These are phyloP conservation scores for Apostichopus leukothele DNA, from an alignment of 53 echinoderm and acorn worm species.

Conservation along the genomic window DNA sequence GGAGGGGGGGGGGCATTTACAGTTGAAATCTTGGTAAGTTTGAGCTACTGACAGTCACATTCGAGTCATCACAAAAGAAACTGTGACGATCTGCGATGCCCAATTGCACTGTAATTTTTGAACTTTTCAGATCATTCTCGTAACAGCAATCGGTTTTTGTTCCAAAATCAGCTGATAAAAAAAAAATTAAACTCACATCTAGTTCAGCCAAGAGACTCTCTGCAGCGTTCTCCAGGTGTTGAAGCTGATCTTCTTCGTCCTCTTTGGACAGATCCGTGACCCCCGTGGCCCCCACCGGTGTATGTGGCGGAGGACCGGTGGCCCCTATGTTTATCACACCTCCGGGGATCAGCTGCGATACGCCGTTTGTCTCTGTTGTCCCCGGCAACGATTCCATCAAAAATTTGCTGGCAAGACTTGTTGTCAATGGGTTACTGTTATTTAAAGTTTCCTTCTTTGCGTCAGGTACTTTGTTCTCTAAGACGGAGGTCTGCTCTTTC, in stretches of 20 bases:
- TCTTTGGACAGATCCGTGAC: slow-evolving; percentile 48
- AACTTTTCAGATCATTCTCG: too few relatives aligned
- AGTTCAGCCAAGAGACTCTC: slow-evolving; percentile 87
- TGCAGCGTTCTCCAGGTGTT: slow-evolving; percentile 91
- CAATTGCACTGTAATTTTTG: too few relatives aligned
- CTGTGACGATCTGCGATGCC: too few relatives aligned
- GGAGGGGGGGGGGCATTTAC: too few relatives aligned
- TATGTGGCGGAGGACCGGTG: slow-evolving; percentile 17
- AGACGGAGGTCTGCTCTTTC: neutral
- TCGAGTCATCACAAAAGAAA: too few relatives aligned
- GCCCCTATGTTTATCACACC: slow-evolving; percentile 50
- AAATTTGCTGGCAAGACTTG: slow-evolving; percentile 46
- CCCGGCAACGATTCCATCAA: neutral
- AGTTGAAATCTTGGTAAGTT: too few relatives aligned
- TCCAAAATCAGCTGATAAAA: too few relatives aligned
- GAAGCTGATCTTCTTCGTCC: slow-evolving; percentile 82
- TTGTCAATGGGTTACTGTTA: slow-evolving; percentile 19
- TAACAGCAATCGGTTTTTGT: too few relatives aligned
- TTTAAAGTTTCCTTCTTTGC: slow-evolving; percentile 11
- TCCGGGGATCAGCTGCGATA: slow-evolving; percentile 64
- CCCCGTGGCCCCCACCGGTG: slow-evolving; percentile 22
- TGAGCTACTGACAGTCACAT: too few relatives aligned
- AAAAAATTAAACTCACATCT: slow-evolving; percentile 19
- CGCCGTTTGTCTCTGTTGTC: slow-evolving; percentile 36
- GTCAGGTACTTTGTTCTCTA: neutral